Evolutionary conservation across 2,797 vertebrate genomes (phyloP).

Genomic region (Microhierax caerulescens): DNA sequence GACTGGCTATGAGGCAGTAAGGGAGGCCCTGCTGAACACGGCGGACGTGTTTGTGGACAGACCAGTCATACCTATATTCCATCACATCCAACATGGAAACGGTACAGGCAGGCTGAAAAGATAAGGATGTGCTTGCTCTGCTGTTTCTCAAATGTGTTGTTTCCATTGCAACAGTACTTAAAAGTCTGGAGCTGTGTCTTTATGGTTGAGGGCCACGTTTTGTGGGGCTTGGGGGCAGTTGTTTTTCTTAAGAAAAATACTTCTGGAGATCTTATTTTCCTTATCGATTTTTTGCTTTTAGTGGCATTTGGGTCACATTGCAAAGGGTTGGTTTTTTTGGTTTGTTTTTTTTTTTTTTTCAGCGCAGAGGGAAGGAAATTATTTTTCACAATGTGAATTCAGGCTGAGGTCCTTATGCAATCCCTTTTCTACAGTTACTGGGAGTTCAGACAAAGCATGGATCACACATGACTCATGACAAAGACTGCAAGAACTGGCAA

Average conservation of each 20-base stretch:
- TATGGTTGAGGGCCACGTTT: background rate
- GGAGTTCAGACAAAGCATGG: conserved; percentile 33
- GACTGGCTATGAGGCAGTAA: conserved; percentile 35
- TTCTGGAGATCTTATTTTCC: background rate
- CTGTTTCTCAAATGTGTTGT: background rate
- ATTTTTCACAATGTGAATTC: background rate
- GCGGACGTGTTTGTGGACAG: conserved; percentile 28
- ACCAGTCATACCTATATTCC: conserved; percentile 37
- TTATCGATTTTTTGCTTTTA: background rate
- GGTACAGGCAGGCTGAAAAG: background rate
- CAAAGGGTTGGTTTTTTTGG: background rate
- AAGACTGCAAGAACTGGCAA: conserved; percentile 43
- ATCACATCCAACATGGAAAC: conserved; percentile 36
- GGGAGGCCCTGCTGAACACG: conserved; percentile 44
- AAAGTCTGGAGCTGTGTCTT: background rate
- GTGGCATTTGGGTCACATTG: background rate
- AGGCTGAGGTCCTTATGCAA: conserved; percentile 26
- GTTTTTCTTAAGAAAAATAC: background rate
- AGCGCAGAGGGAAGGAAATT: background rate
- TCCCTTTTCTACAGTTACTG: conserved; percentile 18
- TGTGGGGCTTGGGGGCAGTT: background rate
- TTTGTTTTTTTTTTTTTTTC: too few relatives aligned
- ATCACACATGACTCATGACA: conserved; percentile 41
- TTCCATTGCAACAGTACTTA: background rate
- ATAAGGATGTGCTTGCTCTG: background rate